phyloP scores from a whole-genome alignment of 1,140 invertebrate species.

The Papilio glaucus region DNA sequence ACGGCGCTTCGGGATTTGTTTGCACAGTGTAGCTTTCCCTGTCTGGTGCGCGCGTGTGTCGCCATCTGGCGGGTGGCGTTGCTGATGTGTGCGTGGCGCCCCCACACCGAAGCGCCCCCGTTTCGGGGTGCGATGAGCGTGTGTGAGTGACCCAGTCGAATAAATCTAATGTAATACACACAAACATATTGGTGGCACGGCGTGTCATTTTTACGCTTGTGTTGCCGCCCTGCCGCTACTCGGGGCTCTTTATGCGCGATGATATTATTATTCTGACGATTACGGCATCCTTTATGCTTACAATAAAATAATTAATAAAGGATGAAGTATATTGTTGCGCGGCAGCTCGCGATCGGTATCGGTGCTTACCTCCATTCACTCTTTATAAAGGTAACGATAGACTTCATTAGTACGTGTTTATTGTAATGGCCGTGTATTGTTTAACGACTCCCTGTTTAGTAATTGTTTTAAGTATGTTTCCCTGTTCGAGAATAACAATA shows the following conservation, averaged over 20 bases:
- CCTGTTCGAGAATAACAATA: constrained; percentile 28
- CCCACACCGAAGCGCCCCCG: constrained; percentile 69
- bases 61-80: constrained; percentile 74
- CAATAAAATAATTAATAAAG: constrained; percentile 84
- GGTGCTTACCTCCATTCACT: constrained; percentile 71
- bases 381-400: constrained; percentile 65
- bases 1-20: constrained; percentile 78
- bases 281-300: constrained; percentile 82
- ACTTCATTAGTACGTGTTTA: constrained; percentile 63
- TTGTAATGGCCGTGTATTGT: constrained; percentile 48
- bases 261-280: constrained; percentile 83
- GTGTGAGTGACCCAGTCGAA: constrained; percentile 82
- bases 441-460: constrained; percentile 45
- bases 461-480: constrained; percentile 48
- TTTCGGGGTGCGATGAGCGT: constrained; percentile 63
- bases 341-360: constrained; percentile 77
- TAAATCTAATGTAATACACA: constrained; percentile 82
- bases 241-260: constrained; percentile 81
- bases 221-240: constrained; percentile 80
- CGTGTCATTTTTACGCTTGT: constrained; percentile 83
- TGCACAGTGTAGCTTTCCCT: constrained; percentile 82
- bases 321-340: constrained; percentile 78
- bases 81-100: constrained; percentile 64
- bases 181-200: constrained; percentile 80
- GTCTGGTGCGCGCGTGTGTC: constrained; percentile 73